These are phyloP conservation scores for Felis chaus DNA, from an alignment of 2,113 vertebrate genomes.

Conservation along the genomic window DNA sequence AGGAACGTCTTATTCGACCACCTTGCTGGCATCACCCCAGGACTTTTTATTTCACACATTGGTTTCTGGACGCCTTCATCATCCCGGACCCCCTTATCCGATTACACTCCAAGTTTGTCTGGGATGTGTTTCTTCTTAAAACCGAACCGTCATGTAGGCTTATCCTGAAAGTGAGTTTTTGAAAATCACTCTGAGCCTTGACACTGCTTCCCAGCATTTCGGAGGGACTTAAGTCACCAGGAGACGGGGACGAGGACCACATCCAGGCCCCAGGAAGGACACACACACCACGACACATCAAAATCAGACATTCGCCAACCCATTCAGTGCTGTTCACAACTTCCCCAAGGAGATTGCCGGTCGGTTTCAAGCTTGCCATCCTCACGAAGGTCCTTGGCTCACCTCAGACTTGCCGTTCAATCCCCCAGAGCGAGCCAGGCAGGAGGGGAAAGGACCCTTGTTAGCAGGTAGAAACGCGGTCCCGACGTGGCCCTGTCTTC, in stretches of 20 bases:
- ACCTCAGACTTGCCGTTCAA: neutral
- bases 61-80: neutral
- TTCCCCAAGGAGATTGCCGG: neutral
- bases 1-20: rapidly evolving
- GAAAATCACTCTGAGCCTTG: neutral
- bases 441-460: neutral
- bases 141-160: neutral
- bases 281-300: neutral
- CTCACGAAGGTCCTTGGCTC: rapidly evolving
- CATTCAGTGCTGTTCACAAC: neutral
- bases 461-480: no score
- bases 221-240: neutral
- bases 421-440: neutral
- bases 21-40: neutral
- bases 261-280: neutral
- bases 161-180: neutral
- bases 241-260: neutral
- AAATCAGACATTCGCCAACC: neutral
- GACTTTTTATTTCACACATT: neutral
- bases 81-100: neutral
- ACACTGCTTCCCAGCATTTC: neutral
- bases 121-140: neutral
- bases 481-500: neutral
- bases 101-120: neutral
- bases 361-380: neutral